phyloP scores from a whole-genome alignment of 2,888 invertebrate species.

The Autographa pulchrina region DNA sequence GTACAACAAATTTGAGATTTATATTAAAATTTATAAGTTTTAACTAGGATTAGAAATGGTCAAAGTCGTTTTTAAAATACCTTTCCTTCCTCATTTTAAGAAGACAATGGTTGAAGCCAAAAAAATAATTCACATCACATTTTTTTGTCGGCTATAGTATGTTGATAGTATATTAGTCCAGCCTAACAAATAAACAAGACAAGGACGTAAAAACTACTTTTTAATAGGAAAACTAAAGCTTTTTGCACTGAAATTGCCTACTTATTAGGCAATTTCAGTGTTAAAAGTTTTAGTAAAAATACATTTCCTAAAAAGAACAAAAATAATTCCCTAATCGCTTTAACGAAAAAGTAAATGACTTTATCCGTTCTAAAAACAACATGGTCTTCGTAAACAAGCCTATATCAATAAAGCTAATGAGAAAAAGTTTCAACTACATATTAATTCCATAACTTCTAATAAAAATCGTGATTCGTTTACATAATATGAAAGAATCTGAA shows the following conservation, averaged over 20 bases:
- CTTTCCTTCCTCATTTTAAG: no score
- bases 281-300: not conserved
- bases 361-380: not conserved
- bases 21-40: no score
- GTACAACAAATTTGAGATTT: no score
- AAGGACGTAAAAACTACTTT: no score
- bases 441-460: constrained; percentile 10
- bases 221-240: no score
- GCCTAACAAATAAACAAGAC: no score
- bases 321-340: not conserved
- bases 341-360: not conserved
- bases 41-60: not conserved
- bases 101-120: no score
- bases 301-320: not conserved
- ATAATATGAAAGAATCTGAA: constrained; percentile 18
- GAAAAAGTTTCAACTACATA: constrained; percentile 4
- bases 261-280: not conserved
- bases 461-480: constrained; percentile 14
- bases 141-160: no score
- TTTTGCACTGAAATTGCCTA: not conserved
- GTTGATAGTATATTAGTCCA: no score
- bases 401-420: constrained; percentile 1
- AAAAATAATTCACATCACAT: no score
- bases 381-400: not conserved
- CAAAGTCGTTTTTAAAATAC: no score